Evolutionary conservation across 2,888 invertebrate genomes (phyloP).

Genomic region (Scaeva pyrastri): DNA sequence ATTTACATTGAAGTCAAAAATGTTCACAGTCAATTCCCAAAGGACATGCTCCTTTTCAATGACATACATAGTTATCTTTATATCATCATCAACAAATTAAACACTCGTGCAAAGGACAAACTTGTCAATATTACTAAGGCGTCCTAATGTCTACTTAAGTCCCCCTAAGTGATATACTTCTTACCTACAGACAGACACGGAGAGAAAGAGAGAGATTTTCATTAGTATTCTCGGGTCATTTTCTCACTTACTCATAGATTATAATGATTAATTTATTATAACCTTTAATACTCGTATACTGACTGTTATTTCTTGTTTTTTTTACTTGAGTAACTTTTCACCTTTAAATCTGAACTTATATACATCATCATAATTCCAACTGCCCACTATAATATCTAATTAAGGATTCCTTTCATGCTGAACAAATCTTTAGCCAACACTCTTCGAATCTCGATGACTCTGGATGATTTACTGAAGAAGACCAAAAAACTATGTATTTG

Average conservation of each 20-base stretch:
- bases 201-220: neutral
- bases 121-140: neutral
- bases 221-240: neutral
- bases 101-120: neutral
- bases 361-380: neutral
- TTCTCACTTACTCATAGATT: neutral
- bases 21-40: too few relatives aligned
- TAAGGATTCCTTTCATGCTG: slow-evolving; percentile 17
- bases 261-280: slow-evolving; percentile 13
- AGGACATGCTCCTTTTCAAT: too few relatives aligned
- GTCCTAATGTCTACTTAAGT: neutral
- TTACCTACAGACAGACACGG: too few relatives aligned
- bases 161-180: neutral
- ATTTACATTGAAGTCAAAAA: neutral
- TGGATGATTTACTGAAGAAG: neutral
- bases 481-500: neutral
- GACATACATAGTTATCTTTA: too few relatives aligned
- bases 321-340: neutral
- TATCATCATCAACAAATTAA: too few relatives aligned
- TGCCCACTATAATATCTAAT: slow-evolving; percentile 13
- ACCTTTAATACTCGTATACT: neutral
- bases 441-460: slow-evolving; percentile 8
- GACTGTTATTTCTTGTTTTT: neutral
- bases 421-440: slow-evolving; percentile 22
- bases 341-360: slow-evolving; percentile 5